Evolutionary conservation across 92 coral and sea anemone species (phyloP), one percentile per base, ranked within the genome.

Genomic region (Meandrina meandrites): DNA sequence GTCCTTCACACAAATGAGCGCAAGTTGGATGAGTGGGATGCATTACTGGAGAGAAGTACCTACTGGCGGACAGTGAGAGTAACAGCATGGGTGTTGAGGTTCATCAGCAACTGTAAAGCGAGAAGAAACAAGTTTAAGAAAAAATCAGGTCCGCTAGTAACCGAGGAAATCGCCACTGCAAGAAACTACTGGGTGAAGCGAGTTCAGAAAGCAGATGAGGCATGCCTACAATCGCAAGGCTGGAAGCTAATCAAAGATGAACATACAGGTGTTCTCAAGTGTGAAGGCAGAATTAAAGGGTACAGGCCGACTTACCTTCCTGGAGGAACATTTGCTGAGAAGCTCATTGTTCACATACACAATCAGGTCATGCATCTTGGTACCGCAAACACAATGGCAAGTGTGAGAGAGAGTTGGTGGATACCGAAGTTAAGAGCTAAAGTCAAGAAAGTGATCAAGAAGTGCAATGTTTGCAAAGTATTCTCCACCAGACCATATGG

Each of bases 251-350:
- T 82, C 11, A 69, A 67, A 37, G 93, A 92, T 31, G 88, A 89
- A 57, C 78, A 67, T 7, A 85, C 86, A 0, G 89, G 83, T 48
- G 51, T 92, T 2, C 87, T 88, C 36, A 90, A 53, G 83, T 94
- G 94, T 79, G 80, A 88, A 70, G 92, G 93, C 18, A 70, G 95
- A 81, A 79, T 86, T 40, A 51, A 86, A 22, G 86, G 90, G 8
- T 94, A 94, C 84, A 62, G 64, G 47, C 98, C 98, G 18, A 88
- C 78, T 16, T 92, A 90, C 69, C 48, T 92, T 67, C 91, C 89
- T 32, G 79, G 64, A 17, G 95, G 93, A 72, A 88, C 37, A 15
- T 88, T 94, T 34, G 86, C 90, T 32, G 91, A 88, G 82, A 94
- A 94, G 89, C 89, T 92, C 27, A 86, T 92, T 28, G 67, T 50